These are phyloP conservation scores for Anoura caudifer DNA, from an alignment of 2,113 vertebrate species.

Conservation along the genomic window DNA sequence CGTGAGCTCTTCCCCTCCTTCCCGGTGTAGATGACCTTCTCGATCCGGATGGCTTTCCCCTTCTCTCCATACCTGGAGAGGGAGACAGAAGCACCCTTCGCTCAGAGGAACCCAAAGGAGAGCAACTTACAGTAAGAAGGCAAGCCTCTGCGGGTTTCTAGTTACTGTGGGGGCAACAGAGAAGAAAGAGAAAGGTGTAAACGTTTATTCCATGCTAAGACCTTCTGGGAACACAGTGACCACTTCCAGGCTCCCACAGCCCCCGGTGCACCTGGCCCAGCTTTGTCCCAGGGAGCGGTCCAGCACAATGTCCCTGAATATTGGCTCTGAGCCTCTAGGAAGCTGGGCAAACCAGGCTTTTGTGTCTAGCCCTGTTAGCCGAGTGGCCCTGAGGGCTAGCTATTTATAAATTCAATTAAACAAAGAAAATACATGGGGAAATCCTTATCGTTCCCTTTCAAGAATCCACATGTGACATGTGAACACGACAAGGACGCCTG, in stretches of 20 bases:
- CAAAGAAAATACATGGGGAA: neutral
- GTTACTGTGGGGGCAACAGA: neutral
- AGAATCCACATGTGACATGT: neutral
- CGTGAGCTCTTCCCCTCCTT: constrained; percentile 97
- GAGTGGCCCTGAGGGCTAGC: neutral
- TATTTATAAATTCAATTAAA: neutral
- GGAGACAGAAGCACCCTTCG: constrained; percentile 19
- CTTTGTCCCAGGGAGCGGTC: neutral
- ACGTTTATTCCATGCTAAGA: neutral
- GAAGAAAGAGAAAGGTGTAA: neutral
- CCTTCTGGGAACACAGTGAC: neutral
- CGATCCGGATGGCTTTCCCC: constrained; percentile 94
- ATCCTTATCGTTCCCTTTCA: neutral
- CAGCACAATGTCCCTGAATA: neutral
- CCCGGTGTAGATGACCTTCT: constrained; percentile 96
- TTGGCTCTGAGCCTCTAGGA: neutral
- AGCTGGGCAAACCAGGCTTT: neutral
- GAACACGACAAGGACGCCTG: neutral
- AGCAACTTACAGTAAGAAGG: neutral
- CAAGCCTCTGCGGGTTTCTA: neutral
- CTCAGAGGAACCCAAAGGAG: neutral
- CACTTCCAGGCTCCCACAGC: neutral
- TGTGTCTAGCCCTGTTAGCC: neutral
- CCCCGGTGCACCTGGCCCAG: neutral
- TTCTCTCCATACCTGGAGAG: constrained; percentile 92